phyloP scores from a whole-genome alignment of 2,113 vertebrate genomes.

The Centrocercus urophasianus region DNA sequence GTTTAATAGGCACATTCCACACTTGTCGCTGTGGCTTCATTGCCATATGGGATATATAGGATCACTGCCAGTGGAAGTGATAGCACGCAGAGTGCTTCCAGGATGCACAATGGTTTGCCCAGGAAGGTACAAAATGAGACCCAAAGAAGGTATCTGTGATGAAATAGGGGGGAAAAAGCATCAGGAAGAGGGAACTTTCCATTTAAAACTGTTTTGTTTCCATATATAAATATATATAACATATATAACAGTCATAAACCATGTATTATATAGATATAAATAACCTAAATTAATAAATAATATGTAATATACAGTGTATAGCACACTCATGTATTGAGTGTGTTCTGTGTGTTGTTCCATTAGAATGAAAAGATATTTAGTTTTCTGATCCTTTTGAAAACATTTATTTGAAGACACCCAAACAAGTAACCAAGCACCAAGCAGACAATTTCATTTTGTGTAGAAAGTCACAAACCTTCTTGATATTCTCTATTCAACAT shows the following conservation, averaged over 20 bases:
- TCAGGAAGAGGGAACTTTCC: neutral
- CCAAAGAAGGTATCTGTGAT: neutral
- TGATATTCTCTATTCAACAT: neutral
- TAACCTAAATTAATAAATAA: too few species aligned
- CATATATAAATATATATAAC: neutral
- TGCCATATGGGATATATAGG: neutral
- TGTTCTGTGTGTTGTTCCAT: neutral
- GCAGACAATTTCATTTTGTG: neutral
- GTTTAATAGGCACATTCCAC: neutral
- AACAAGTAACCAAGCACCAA: neutral
- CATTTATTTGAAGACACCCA: neutral
- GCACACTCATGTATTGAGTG: too few species aligned
- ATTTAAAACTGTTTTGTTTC: neutral
- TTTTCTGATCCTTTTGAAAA: neutral
- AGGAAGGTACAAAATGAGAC: neutral
- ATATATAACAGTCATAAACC: neutral
- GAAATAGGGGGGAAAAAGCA: too few species aligned
- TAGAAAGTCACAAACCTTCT: neutral
- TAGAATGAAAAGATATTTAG: neutral
- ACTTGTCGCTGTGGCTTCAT: neutral
- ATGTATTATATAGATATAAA: neutral
- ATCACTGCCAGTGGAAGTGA: neutral
- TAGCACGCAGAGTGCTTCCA: neutral
- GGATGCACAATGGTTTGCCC: neutral
- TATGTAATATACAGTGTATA: too few species aligned